phyloP scores from a whole-genome alignment of 2,797 vertebrate genomes.

The Nasua narica region DNA sequence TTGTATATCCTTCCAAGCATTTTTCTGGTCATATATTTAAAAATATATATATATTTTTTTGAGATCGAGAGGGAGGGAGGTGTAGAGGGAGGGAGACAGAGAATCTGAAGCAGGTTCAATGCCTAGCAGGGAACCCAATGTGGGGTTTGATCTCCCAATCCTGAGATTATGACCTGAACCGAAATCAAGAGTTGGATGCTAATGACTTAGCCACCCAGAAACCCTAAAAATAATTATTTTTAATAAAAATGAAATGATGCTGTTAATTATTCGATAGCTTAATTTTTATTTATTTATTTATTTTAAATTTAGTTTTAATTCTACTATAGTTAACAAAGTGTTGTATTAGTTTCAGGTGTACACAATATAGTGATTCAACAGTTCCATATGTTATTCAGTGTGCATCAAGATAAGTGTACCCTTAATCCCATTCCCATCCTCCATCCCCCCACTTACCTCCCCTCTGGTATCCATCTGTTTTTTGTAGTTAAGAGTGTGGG shows the following conservation, averaged over 20 bases:
- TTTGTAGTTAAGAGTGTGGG: neutral
- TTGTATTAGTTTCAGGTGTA: neutral
- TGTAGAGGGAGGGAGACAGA: neutral
- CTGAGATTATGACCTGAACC: too few relatives aligned
- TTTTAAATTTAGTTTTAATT: neutral
- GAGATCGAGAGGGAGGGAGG: too few relatives aligned
- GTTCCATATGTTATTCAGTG: neutral
- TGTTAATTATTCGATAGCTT: neutral
- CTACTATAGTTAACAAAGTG: neutral
- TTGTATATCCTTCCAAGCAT: neutral
- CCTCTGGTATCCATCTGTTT: neutral
- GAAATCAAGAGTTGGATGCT: too few relatives aligned
- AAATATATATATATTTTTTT: too few relatives aligned
- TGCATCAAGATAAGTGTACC: neutral
- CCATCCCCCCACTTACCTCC: neutral
- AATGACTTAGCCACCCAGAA: too few relatives aligned
- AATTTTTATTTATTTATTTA: neutral
- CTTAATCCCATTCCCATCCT: neutral
- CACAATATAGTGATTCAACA: neutral
- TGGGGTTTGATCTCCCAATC: neutral
- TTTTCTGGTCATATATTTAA: neutral
- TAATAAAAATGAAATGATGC: neutral
- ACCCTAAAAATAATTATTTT: neutral
- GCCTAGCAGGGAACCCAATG: neutral
- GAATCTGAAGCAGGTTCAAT: neutral